Percentiles rank a stretch among this genome's conserved stretches.
These are phyloP conservation scores for Lucilia cuprina DNA, from an alignment of 1,140 invertebrate genomes.

Conservation along the genomic window DNA sequence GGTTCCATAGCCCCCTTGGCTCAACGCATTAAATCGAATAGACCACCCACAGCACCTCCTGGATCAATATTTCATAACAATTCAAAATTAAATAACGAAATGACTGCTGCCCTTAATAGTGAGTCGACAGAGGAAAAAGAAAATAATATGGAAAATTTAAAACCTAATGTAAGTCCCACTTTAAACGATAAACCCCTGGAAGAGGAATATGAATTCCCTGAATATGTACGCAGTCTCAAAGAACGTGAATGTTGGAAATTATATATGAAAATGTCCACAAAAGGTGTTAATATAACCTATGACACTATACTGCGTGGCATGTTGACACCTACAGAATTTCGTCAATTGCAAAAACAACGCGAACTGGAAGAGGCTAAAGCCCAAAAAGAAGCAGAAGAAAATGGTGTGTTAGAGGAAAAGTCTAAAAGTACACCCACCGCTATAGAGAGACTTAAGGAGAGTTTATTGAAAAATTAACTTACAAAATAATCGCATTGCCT, in stretches of 20 bases:
- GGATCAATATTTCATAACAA: conserved; percentile 55
- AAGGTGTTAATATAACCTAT: conserved; percentile 73
- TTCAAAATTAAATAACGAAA: conserved; percentile 35
- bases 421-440: background rate
- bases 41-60: conserved; percentile 59
- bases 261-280: conserved; percentile 73
- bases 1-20: conserved; percentile 60
- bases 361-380: conserved; percentile 55
- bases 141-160: conserved; percentile 4
- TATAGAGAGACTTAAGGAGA: background rate
- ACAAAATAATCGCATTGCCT: too few species aligned
- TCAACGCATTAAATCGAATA: conserved; percentile 55
- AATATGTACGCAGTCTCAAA: conserved; percentile 64
- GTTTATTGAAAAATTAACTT: background rate
- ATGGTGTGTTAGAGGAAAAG: background rate
- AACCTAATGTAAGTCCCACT: background rate
- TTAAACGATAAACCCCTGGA: background rate
- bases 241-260: conserved; percentile 75
- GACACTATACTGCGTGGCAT: conserved; percentile 75
- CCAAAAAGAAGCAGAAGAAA: background rate
- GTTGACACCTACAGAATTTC: conserved; percentile 75
- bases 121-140: background rate
- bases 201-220: conserved; percentile 48
- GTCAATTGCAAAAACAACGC: conserved; percentile 66
- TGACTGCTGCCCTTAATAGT: background rate